A percentile compares a stretch with the other conserved stretches of the same genome.
These are phyloP conservation scores for Proctacanthus coquilletti DNA, from an alignment of 1,140 invertebrate genomes.

Conservation along the genomic window DNA sequence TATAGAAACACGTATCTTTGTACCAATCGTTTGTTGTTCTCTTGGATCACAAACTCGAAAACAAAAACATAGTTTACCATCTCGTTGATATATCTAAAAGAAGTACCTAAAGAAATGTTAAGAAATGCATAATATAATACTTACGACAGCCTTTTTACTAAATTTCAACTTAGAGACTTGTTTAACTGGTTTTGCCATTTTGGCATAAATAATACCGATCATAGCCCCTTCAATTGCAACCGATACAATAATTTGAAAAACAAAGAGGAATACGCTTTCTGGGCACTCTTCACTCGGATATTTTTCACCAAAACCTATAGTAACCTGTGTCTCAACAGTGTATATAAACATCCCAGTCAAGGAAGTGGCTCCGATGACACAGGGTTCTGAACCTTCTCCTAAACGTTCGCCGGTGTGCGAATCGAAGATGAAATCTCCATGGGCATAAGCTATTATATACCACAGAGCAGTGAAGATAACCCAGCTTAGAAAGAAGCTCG, in stretches of 20 bases:
- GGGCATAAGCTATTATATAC: conserved; percentile 34
- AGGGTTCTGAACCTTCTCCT: conserved; percentile 23
- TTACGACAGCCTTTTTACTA: conserved; percentile 42
- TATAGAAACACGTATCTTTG: conserved; percentile 41
- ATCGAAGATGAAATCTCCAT: conserved; percentile 32
- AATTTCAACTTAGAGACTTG: conserved; percentile 37
- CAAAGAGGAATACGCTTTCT: conserved; percentile 59
- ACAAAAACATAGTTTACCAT: conserved; percentile 40
- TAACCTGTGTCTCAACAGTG: conserved; percentile 43
- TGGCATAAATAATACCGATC: conserved; percentile 42
- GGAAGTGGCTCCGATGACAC: conserved; percentile 34
- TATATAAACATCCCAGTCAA: conserved; percentile 42
- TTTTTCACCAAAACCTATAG: conserved; percentile 54
- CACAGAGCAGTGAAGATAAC: conserved; percentile 36
- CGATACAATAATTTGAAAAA: conserved; percentile 39
- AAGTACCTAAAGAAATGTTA: conserved; percentile 1
- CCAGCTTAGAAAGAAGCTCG: conserved; percentile 37
- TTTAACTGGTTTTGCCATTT: conserved; percentile 37
- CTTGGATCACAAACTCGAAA: conserved; percentile 44
- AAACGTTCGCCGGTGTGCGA: conserved; percentile 16
- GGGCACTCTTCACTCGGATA: conserved; percentile 73
- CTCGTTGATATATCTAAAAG: conserved; percentile 39
- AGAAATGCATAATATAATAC: conserved; percentile 8
- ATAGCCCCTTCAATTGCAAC: conserved; percentile 39
- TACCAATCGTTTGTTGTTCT: conserved; percentile 38